Percentiles rank a stretch among this genome's conserved stretches.
phyloP scores from a whole-genome alignment of 2,113 vertebrate genomes.

The Proteles cristata region DNA sequence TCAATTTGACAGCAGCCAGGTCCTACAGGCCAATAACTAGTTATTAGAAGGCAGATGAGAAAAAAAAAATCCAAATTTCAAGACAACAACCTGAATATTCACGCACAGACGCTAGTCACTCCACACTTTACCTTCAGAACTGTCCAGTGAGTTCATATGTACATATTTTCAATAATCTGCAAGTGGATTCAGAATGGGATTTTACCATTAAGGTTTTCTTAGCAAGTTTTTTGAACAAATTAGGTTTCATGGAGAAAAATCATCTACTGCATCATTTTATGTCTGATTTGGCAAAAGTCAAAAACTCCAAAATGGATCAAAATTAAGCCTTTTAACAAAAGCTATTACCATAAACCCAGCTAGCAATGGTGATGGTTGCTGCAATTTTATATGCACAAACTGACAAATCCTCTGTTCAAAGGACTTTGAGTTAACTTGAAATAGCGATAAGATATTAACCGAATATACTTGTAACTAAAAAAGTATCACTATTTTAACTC shows the following conservation, averaged over 20 bases:
- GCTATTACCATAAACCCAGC: not conserved
- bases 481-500: not conserved
- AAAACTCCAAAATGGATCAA: slow-evolving; percentile 45
- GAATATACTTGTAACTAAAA: slow-evolving; percentile 18
- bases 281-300: not conserved
- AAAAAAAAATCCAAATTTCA: slow-evolving; percentile 40
- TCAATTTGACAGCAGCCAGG: not conserved
- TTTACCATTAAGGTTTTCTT: not conserved
- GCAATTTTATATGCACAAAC: not conserved
- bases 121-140: not conserved
- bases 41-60: not conserved
- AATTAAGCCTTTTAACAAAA: not conserved
- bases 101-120: not conserved
- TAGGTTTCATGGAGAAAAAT: slow-evolving; percentile 31
- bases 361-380: not conserved
- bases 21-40: not conserved
- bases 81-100: not conserved
- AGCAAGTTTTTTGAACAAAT: not conserved
- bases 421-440: not conserved
- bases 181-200: not conserved
- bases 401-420: not conserved
- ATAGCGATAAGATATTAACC: not conserved
- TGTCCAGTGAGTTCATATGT: not conserved
- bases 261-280: not conserved
- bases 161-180: not conserved